Conservation (phyloP, 2,797 vertebrate genomes). For the Stomatorhinus walkeri region DNA sequence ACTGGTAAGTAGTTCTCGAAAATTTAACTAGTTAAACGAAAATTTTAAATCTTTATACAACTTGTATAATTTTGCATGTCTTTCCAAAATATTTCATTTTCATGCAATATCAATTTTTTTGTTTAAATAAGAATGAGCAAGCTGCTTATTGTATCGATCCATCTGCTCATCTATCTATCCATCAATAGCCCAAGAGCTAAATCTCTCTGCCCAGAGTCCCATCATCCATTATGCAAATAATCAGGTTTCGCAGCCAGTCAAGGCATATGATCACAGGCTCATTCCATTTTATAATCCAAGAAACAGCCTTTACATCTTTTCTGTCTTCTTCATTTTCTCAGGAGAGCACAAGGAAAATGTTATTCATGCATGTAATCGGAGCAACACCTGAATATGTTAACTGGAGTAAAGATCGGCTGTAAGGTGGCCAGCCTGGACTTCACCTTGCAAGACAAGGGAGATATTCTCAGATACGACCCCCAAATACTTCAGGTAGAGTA, state of each 20-base stretch:
- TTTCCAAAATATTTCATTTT: neutral
- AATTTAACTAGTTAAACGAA: too few species aligned
- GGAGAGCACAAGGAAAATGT: neutral
- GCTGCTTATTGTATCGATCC: too few species aligned
- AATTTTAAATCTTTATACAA: neutral
- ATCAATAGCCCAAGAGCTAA: neutral
- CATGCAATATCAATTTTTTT: neutral
- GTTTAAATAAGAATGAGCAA: neutral
- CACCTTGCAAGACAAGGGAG: neutral
- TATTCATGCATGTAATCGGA: neutral
- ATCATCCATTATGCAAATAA: neutral
- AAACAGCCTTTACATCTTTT: neutral
- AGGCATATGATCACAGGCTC: neutral
- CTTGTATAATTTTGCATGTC: neutral
- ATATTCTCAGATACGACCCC: neutral
- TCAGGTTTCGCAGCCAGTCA: neutral
- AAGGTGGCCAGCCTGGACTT: neutral
- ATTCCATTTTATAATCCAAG: neutral
- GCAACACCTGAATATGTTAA: neutral
- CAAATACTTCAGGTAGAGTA: neutral
- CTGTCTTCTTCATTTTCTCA: neutral
- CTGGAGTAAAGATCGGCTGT: neutral
- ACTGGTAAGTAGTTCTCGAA: neutral
- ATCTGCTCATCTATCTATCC: neutral
- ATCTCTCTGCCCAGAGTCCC: neutral